These are phyloP conservation scores for Drosophila limbata DNA, from an alignment of 2,888 invertebrate genomes.

Conservation along the genomic window DNA sequence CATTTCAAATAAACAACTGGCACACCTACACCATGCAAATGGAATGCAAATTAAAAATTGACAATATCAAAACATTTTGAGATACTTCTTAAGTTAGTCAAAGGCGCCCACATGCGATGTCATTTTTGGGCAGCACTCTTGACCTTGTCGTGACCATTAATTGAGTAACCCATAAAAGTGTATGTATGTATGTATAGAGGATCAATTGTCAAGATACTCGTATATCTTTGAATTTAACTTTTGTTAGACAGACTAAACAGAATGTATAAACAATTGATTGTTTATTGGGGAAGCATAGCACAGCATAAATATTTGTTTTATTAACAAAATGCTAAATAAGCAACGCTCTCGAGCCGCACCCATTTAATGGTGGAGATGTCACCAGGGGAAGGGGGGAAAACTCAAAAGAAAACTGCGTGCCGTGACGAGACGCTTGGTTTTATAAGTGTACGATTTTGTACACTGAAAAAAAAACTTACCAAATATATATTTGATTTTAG, in stretches of 20 bases:
- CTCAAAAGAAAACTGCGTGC: constrained; percentile 64
- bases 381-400: constrained; percentile 43
- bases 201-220: constrained; percentile 11
- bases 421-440: constrained; percentile 33
- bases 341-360: constrained; percentile 40
- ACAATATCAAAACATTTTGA: constrained; percentile 6
- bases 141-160: constrained; percentile 54
- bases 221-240: not conserved
- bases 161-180: constrained; percentile 1
- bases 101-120: constrained; percentile 3
- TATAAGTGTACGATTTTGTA: not conserved
- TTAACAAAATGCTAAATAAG: constrained; percentile 34
- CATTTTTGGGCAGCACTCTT: constrained; percentile 44
- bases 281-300: constrained; percentile 28
- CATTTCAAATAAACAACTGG: constrained; percentile 32
- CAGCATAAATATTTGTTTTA: constrained; percentile 50
- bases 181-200: not conserved
- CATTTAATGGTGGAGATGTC: constrained; percentile 15
- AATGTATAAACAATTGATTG: constrained; percentile 34
- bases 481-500: too few relatives aligned
- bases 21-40: constrained; percentile 49
- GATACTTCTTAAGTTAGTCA: constrained; percentile 10
- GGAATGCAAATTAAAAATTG: constrained; percentile 33
- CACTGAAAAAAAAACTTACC: too few relatives aligned
- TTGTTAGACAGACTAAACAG: constrained; percentile 23